Conservation (phyloP, 2,113 vertebrate species). For the Alexandromys fortis region DNA sequence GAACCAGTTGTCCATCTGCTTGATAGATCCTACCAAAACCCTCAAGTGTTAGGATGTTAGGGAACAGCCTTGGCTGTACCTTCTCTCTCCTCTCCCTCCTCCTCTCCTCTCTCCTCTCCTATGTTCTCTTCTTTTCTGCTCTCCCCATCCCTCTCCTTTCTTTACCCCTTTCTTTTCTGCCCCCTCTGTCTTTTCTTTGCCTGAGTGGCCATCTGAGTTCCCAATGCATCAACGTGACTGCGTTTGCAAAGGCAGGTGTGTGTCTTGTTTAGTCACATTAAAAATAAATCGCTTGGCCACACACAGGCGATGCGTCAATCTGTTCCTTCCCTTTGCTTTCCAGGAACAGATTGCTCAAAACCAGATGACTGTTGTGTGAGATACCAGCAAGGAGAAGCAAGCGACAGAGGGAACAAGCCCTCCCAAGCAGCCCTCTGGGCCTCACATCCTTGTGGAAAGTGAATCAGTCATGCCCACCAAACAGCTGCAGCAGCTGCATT, state of each 20-base stretch:
- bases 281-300: slow-evolving; percentile 78
- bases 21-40: background rate
- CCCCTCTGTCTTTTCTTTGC: background rate
- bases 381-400: background rate
- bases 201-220: slow-evolving; percentile 46
- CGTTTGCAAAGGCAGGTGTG: slow-evolving; percentile 64
- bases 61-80: background rate
- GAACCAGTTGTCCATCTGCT: background rate
- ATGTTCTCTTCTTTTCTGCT: background rate
- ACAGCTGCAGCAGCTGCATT: rapidly evolving
- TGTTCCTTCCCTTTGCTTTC: slow-evolving; percentile 73
- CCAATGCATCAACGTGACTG: slow-evolving; percentile 49
- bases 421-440: background rate
- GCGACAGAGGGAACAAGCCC: background rate
- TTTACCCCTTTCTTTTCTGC: background rate
- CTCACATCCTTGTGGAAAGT: background rate
- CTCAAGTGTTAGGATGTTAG: background rate
- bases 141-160: background rate
- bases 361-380: background rate
- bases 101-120: background rate
- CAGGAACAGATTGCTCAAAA: slow-evolving; percentile 65
- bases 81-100: background rate
- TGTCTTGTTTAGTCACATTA: slow-evolving; percentile 72
- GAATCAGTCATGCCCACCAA: background rate
- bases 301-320: slow-evolving; percentile 58